These are phyloP conservation scores for Scaptomyza montana DNA, from an alignment of 1,140 invertebrate genomes.

Conservation along the genomic window DNA sequence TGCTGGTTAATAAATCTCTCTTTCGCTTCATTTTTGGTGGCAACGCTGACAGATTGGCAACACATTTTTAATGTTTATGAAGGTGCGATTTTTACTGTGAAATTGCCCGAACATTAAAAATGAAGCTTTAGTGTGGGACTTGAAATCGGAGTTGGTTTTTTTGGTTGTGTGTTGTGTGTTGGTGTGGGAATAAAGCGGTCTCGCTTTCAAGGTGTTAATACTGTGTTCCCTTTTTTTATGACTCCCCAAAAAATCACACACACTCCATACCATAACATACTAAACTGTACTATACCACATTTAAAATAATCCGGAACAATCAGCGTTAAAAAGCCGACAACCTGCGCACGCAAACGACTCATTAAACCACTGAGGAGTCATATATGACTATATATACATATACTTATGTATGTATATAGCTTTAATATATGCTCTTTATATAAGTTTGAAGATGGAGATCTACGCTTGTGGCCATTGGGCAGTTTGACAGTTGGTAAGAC, in stretches of 20 bases:
- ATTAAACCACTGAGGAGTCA: conserved; percentile 36
- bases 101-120: conserved; percentile 36
- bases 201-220: conserved; percentile 36
- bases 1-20: conserved; percentile 45
- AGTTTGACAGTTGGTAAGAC: conserved; percentile 54
- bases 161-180: neutral
- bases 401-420: conserved; percentile 1
- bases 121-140: conserved; percentile 8
- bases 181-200: conserved; percentile 46
- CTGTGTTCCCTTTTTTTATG: conserved; percentile 29
- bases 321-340: conserved; percentile 64
- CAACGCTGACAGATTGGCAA: conserved; percentile 63
- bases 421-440: neutral
- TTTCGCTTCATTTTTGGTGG: neutral
- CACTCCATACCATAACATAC: neutral
- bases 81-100: conserved; percentile 55
- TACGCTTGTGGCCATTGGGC: neutral
- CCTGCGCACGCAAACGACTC: conserved; percentile 49
- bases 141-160: neutral
- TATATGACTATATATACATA: neutral
- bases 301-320: conserved; percentile 59
- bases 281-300: neutral
- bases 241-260: conserved; percentile 5
- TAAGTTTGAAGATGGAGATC: no score
- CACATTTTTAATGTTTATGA: conserved; percentile 34